Evolutionary conservation across 2,888 invertebrate species (phyloP).

Genomic region (Campopleginae sp.): DNA sequence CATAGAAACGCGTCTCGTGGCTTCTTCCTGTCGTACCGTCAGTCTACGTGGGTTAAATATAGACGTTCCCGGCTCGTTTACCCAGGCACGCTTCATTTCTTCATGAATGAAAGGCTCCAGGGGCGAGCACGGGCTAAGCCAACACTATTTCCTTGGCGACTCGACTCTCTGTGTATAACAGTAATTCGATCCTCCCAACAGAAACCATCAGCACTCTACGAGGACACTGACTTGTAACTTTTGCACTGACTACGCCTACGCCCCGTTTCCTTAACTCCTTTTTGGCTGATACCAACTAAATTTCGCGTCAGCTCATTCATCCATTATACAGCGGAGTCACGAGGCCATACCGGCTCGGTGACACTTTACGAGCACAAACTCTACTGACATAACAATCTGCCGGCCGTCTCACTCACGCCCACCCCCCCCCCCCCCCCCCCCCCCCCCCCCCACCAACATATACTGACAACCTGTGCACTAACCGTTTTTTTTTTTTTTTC

Average conservation of each 20-base stretch:
- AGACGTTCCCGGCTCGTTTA: slow-evolving; percentile 79
- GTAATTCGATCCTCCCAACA: slow-evolving; percentile 40
- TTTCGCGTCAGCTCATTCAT: slow-evolving; percentile 36
- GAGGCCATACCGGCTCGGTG: not conserved
- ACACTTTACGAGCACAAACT: slow-evolving; percentile 14
- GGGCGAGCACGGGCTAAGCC: slow-evolving; percentile 8
- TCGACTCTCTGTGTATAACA: slow-evolving; percentile 35
- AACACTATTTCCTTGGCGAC: slow-evolving; percentile 37
- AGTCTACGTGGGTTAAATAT: slow-evolving; percentile 80
- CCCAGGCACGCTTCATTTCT: slow-evolving; percentile 81
- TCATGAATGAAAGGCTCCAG: slow-evolving; percentile 79
- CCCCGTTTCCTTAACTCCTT: slow-evolving; percentile 55
- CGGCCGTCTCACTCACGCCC: not conserved
- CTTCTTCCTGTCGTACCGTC: slow-evolving; percentile 80
- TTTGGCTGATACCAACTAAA: slow-evolving; percentile 24
- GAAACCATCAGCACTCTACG: slow-evolving; percentile 32
- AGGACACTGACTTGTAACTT: slow-evolving; percentile 60
- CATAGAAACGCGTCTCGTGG: slow-evolving; percentile 72
- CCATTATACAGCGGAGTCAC: slow-evolving; percentile 25
- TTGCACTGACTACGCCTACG: slow-evolving; percentile 17
- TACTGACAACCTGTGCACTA: not conserved
- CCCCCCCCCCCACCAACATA: not conserved
- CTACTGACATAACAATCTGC: not conserved
- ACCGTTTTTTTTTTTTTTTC: no score
- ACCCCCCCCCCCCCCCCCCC: no score